Conservation (phyloP, 2,113 vertebrate species). For the Crotalus viridis region DNA sequence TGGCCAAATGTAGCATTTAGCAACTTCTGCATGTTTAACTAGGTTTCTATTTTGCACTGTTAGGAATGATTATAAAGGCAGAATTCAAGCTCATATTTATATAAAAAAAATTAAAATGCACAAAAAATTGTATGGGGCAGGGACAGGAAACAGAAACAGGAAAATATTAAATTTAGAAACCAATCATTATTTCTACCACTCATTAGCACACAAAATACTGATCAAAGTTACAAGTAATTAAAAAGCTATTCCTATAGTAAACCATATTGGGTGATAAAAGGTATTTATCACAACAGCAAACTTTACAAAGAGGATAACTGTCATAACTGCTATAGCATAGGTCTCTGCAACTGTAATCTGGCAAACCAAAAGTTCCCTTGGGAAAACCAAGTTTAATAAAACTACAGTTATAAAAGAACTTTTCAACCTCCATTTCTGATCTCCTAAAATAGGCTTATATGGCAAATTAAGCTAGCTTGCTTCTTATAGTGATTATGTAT, state of each 20-base stretch:
- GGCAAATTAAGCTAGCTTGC: constrained; percentile 55
- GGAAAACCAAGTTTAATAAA: constrained; percentile 68
- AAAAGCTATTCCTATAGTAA: constrained; percentile 68
- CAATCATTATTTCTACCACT: constrained; percentile 52
- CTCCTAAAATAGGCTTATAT: constrained; percentile 56
- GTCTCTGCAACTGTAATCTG: constrained; percentile 68
- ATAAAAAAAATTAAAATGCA: background rate
- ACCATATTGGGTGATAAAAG: constrained; percentile 60
- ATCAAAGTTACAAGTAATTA: constrained; percentile 62
- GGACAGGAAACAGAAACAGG: background rate
- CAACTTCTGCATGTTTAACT: background rate
- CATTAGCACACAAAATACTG: constrained; percentile 49
- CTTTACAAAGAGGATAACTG: constrained; percentile 68
- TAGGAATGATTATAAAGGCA: background rate
- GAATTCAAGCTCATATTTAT: background rate
- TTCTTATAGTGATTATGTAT: constrained; percentile 44
- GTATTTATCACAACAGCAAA: constrained; percentile 74
- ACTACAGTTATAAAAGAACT: constrained; percentile 56
- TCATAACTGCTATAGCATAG: constrained; percentile 66
- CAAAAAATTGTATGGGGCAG: constrained; percentile 19
- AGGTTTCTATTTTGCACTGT: background rate
- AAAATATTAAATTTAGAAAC: constrained; percentile 42
- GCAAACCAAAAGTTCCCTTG: constrained; percentile 59
- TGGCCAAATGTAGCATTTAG: background rate
- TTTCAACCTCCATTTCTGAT: constrained; percentile 50